Base-by-base conservation (phyloP, 2,113 vertebrate genomes). In the Cynopterus brachyotis region DNA sequence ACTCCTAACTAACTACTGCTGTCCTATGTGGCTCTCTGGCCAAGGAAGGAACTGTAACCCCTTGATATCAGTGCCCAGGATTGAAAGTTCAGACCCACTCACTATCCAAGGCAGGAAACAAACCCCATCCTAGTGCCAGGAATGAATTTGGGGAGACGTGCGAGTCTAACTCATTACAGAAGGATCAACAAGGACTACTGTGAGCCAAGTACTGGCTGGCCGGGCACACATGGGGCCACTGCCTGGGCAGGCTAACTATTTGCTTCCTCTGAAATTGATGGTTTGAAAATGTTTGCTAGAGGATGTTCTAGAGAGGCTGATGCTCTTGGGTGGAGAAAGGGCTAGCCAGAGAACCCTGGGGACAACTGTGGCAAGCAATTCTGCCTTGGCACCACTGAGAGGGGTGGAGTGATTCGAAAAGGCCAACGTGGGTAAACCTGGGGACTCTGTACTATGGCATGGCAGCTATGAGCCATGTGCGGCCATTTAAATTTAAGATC, bases 181-280 rank as follows among this genome's bases (percentile, higher is more conserved):
- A 72, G 17, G 11, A 59, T 24, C 9, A 17, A 59, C 22, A 76
- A 72, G 70, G n/a, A 81, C 32, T 80, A 42, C 42, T 30, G 16
- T 32, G 57, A 96, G 66, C 47, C 57, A 59, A 53, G 62, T 30
- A n/a, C 15, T 10, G 26, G 87, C 47, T 28, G 30, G 57, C 64
- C 69, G 24, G 53, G 24, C 42, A 78, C 12, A 80, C 47, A 84
- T 24, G 50, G 17, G 75, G 37, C 3, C 4, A 80, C 7, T 86
- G 37, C 28, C 55, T 22, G 50, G 9, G 22, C 17, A 70, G 55
- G 59, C 35, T 69, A 84, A 91, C 47, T 79, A 73, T 72, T 69
- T 76, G 88, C n/a, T 96, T 81, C 45, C 53, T 88, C 50, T 79
- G 90, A 93, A 73, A 85, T 6, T 82, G 67, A 64, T 47, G 78